Percentiles rank a stretch among this genome's conserved stretches.
These are phyloP conservation scores for Sebastes oblongus DNA, from an alignment of 2,797 vertebrate genomes.

Conservation along the genomic window DNA sequence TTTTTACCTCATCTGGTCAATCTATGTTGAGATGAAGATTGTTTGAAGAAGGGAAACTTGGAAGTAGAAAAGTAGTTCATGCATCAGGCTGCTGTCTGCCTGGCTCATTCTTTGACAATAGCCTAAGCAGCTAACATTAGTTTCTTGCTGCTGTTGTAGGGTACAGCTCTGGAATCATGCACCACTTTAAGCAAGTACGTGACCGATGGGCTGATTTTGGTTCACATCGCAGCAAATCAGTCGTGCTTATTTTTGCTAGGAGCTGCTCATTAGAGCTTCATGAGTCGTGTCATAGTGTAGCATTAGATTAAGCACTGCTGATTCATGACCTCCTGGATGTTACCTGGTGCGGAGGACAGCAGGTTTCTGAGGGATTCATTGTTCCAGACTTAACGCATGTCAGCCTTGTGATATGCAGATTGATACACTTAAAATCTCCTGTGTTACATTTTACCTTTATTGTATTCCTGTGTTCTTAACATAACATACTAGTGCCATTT, in stretches of 20 bases:
- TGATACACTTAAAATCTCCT: background rate
- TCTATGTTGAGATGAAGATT: background rate
- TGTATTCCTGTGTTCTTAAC: background rate
- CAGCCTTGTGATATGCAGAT: background rate
- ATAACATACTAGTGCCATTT: background rate
- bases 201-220: slow-evolving; percentile 15
- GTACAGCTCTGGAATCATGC: slow-evolving; percentile 10
- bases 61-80: background rate
- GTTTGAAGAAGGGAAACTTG: background rate
- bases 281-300: background rate
- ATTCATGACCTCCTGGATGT: slow-evolving; percentile 16
- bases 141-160: background rate
- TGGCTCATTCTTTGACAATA: background rate
- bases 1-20: background rate
- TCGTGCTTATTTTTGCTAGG: slow-evolving; percentile 6
- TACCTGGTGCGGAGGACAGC: background rate
- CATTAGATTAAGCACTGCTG: slow-evolving; percentile 10
- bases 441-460: background rate
- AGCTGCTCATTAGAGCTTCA: slow-evolving; percentile 25
- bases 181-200: background rate
- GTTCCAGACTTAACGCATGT: background rate
- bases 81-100: background rate
- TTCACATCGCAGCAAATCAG: background rate
- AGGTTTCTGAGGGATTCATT: background rate
- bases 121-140: background rate